phyloP scores from a whole-genome alignment of 2,113 vertebrate genomes.

The Otolemur garnettii region DNA sequence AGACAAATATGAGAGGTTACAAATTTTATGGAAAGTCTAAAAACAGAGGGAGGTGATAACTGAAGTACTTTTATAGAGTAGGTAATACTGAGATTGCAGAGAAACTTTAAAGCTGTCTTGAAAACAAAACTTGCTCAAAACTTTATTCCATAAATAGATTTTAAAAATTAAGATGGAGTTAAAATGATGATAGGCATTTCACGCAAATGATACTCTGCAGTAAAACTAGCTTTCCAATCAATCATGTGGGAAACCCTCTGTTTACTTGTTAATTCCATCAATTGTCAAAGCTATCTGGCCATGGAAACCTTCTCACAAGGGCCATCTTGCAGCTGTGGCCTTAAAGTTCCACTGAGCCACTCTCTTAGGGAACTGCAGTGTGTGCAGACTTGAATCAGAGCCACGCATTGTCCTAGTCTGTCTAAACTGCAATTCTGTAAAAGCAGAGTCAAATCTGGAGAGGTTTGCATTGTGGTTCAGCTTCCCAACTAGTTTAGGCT shows the following conservation, averaged over 20 bases:
- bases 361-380: not conserved
- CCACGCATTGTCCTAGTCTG: too few relatives aligned
- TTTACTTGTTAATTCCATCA: not conserved
- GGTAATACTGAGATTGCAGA: not conserved
- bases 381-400: not conserved
- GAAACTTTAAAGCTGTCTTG: not conserved
- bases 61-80: not conserved
- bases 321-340: not conserved
- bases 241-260: not conserved
- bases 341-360: not conserved
- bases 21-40: not conserved
- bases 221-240: not conserved
- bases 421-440: too few relatives aligned
- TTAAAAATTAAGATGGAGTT: not conserved
- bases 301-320: not conserved
- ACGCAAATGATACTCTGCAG: not conserved
- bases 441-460: not conserved
- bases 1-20: not conserved
- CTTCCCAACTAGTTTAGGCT: not conserved
- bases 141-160: not conserved
- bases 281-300: not conserved
- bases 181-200: not conserved
- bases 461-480: not conserved
- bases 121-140: not conserved
- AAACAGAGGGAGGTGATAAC: not conserved